Conservation (phyloP, 2,113 vertebrate genomes). For the Apteryx owenii region DNA sequence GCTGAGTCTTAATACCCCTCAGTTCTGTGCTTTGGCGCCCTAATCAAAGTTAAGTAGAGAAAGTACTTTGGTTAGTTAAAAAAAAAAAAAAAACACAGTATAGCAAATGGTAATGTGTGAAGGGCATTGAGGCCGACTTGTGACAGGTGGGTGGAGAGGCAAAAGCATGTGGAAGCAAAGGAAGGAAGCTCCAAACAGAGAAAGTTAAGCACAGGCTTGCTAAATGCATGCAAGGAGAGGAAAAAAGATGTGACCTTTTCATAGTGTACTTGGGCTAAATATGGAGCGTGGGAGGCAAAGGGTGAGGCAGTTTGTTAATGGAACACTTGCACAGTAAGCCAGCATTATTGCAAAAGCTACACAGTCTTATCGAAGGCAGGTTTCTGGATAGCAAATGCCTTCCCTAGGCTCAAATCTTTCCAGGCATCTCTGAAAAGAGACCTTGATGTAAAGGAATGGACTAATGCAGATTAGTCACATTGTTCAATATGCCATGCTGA, state of each 20-base stretch:
- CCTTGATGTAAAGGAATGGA: neutral
- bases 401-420: neutral
- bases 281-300: neutral
- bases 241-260: neutral
- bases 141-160: neutral
- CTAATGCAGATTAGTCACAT: neutral
- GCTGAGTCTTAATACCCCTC: neutral
- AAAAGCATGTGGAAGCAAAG: neutral
- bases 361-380: neutral
- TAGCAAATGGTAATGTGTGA: neutral
- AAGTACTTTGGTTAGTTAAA: neutral
- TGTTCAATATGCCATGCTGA: neutral
- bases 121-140: neutral
- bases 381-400: neutral
- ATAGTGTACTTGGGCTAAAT: neutral
- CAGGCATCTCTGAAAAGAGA: neutral
- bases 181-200: neutral
- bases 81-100: neutral
- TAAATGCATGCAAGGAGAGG: neutral
- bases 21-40: neutral
- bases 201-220: neutral
- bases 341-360: fast-evolving
- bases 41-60: neutral
- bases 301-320: neutral
- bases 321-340: neutral